Evolutionary conservation across 1,140 invertebrate species (phyloP), one percentile per base, ranked within the genome.

Genomic region (Neuroterus valhalla): DNA sequence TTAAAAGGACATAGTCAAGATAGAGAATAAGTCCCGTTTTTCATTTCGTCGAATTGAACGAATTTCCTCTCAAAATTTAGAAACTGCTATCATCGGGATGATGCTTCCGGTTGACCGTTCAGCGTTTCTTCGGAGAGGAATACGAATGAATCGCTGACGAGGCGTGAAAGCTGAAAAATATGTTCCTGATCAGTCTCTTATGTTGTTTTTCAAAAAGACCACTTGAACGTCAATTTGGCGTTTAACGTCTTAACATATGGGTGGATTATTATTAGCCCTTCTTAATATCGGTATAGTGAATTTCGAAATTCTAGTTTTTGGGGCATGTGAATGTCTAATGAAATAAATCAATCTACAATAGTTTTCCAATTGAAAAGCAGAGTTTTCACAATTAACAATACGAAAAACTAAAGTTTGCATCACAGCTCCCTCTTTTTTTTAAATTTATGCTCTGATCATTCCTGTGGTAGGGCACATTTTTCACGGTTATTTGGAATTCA

Each of bases 151-250:
- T 38, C 8, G 31, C 31, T 38, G 76, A 74, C 74, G 72, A 73
- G 38, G 71, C 72, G 12, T 70, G 50, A 26, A 12, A 43, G 70
- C 55, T 69, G 31, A 68, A 66, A 0, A 15, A 55, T 50, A 71
- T 15, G 71, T 71, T 67, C 26, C 42, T 67, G 17, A 11, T 15
- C 66, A 67, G 31, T 14, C 21, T 38, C 26, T 0, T 0, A 38
- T 38, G 19, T 70, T 81, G 69, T 38, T 82, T 77, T 90, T 92
- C 90, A 85, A 74, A 83, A 84, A 91, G 91, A 90, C 92, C 92
- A 88, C 87, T 88, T 87, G 77, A 81, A 80, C 81, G 76, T 71
- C 69, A 77, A 69, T 68, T 74, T 1, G 4, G 45, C 76, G 78
- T 80, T 84, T 78, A 87, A 89, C 80, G 86, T 81, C 84, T 88